Evolutionary conservation across 1,140 invertebrate genomes (phyloP).

Genomic region (Drosophila teissieri): DNA sequence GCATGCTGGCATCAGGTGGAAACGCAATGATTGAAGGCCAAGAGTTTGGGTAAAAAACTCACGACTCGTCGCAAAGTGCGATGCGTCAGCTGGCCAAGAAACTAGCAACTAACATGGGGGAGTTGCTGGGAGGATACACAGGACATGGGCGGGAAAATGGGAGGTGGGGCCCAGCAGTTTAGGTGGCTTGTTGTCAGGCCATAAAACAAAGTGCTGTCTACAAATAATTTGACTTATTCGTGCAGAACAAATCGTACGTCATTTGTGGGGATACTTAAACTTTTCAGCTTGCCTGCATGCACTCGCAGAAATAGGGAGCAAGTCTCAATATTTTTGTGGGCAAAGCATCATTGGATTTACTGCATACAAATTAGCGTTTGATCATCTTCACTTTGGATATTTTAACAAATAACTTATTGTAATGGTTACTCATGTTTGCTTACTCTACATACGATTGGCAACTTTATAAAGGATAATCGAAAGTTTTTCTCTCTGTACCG

Average conservation of each 20-base stretch:
- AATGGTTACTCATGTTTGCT: too few species aligned
- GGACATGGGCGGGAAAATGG: neutral
- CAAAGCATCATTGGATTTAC: too few species aligned
- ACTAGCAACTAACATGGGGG: conserved; percentile 20
- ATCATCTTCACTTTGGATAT: too few species aligned
- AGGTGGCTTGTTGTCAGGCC: conserved; percentile 67
- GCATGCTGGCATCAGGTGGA: conserved; percentile 76
- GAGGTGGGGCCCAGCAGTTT: conserved; percentile 6
- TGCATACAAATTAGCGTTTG: too few species aligned
- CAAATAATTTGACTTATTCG: conserved; percentile 82
- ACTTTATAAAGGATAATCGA: too few species aligned
- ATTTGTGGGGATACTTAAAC: conserved; percentile 78
- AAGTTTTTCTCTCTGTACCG: neutral
- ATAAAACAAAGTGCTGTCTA: conserved; percentile 82
- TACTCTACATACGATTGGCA: too few species aligned
- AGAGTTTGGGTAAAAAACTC: conserved; percentile 45
- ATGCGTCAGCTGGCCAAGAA: conserved; percentile 57
- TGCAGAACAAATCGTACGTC: conserved; percentile 82
- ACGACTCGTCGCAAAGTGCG: conserved; percentile 20
- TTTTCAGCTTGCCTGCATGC: conserved; percentile 28
- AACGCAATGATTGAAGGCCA: conserved; percentile 62
- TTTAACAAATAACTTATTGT: too few species aligned
- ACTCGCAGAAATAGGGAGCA: neutral
- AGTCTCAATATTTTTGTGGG: neutral
- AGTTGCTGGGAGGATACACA: conserved; percentile 11